Conservation (phyloP, 2,797 vertebrate genomes). For the Eutrigla gurnardus region DNA sequence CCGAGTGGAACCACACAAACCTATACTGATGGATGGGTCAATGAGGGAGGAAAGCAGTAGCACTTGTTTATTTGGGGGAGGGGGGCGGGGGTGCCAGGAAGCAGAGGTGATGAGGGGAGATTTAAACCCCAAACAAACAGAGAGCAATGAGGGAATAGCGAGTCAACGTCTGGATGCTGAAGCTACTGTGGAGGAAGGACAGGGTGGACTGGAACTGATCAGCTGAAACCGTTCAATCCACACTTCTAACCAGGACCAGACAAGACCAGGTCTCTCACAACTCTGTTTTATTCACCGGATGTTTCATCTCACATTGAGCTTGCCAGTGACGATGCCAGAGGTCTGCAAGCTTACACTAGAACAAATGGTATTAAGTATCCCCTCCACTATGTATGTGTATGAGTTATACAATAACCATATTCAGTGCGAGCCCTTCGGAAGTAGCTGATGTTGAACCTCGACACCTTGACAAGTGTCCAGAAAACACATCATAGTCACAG, state of each 20-base stretch:
- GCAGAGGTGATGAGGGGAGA: slow-evolving; percentile 67
- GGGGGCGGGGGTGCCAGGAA: slow-evolving; percentile 68
- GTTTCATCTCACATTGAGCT: neutral
- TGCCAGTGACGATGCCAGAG: neutral
- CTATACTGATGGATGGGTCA: slow-evolving; percentile 22
- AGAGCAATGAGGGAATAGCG: slow-evolving; percentile 35
- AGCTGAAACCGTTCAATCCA: slow-evolving; percentile 62
- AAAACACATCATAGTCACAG: slow-evolving; percentile 10
- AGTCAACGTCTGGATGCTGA: slow-evolving; percentile 62
- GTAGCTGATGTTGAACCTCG: neutral
- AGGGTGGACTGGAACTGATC: slow-evolving; percentile 57
- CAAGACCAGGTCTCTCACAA: neutral
- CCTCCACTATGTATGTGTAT: neutral
- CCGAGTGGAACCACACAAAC: slow-evolving; percentile 35
- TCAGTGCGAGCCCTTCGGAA: neutral
- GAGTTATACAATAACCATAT: neutral
- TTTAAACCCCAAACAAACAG: slow-evolving; percentile 61
- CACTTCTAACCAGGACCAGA: slow-evolving; percentile 18
- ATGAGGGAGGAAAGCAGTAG: slow-evolving; percentile 50
- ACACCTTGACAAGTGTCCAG: slow-evolving; percentile 13
- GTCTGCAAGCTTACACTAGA: neutral
- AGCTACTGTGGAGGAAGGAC: slow-evolving; percentile 66
- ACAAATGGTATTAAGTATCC: neutral
- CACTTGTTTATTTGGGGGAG: slow-evolving; percentile 72
- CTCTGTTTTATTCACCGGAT: neutral